Evolutionary conservation across 2,113 vertebrate genomes (phyloP).

Genomic region (Hepsetus odoe): DNA sequence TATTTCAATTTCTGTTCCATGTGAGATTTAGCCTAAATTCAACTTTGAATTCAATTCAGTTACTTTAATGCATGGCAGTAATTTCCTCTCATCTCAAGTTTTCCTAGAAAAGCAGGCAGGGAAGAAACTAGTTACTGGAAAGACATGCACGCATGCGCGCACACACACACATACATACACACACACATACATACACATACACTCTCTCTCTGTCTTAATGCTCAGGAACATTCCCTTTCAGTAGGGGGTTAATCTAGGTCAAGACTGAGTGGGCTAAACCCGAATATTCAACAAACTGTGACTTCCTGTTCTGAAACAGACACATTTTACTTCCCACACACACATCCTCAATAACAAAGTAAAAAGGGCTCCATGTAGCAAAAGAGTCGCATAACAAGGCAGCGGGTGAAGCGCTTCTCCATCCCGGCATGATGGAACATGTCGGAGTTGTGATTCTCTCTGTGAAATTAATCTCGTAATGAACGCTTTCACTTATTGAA

Average conservation of each 20-base stretch:
- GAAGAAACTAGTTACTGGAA: too few relatives aligned
- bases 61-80: too few relatives aligned
- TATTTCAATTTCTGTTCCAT: too few relatives aligned
- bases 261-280: neutral
- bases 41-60: too few relatives aligned
- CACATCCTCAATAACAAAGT: too few relatives aligned
- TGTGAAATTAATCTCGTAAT: neutral
- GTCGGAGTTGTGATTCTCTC: neutral
- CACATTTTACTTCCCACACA: neutral
- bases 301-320: constrained; percentile 12
- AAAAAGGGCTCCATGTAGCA: too few relatives aligned
- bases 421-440: neutral
- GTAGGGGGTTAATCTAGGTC: neutral
- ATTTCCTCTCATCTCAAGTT: too few relatives aligned
- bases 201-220: neutral
- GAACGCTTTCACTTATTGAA: too few relatives aligned
- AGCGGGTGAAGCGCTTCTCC: neutral
- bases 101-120: neutral
- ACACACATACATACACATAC: constrained; percentile 1
- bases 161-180: too few relatives aligned
- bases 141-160: too few relatives aligned
- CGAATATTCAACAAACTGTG: neutral
- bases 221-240: neutral
- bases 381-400: neutral
- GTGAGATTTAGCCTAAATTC: too few relatives aligned